These are phyloP conservation scores for Trichogramma dendrolimi DNA, from an alignment of 2,888 invertebrate species.

Conservation along the genomic window DNA sequence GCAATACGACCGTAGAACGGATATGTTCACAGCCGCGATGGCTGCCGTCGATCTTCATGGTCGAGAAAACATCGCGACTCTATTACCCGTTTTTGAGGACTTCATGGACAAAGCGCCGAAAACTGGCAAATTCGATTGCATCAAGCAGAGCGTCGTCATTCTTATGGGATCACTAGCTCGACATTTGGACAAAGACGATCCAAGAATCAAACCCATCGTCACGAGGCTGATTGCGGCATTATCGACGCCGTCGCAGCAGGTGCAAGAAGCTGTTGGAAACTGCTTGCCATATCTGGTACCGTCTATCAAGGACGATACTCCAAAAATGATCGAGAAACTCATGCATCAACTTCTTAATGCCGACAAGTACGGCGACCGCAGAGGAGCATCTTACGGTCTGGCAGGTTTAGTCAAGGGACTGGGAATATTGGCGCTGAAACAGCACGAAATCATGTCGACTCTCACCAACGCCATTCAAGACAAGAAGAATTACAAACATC, in stretches of 20 bases:
- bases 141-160: slow-evolving; percentile 93
- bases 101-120: slow-evolving; percentile 91
- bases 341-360: slow-evolving; percentile 83
- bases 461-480: slow-evolving; percentile 91
- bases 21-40: slow-evolving; percentile 93
- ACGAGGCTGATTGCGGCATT: slow-evolving; percentile 83
- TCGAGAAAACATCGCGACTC: slow-evolving; percentile 64
- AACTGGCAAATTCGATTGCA: slow-evolving; percentile 83
- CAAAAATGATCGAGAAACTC: slow-evolving; percentile 80
- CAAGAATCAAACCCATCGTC: slow-evolving; percentile 90
- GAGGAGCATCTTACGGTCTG: slow-evolving; percentile 96
- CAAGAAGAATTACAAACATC: slow-evolving; percentile 89
- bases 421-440: slow-evolving; percentile 91
- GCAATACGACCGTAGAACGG: slow-evolving; percentile 76
- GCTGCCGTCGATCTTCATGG: slow-evolving; percentile 89
- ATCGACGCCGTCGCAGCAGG: slow-evolving; percentile 95
- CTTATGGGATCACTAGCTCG: slow-evolving; percentile 96
- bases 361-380: slow-evolving; percentile 85
- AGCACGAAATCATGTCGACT: slow-evolving; percentile 91
- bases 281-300: slow-evolving; percentile 92
- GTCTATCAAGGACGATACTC: slow-evolving; percentile 86
- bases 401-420: slow-evolving; percentile 96
- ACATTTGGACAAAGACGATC: slow-evolving; percentile 87
- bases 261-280: slow-evolving; percentile 95
- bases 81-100: slow-evolving; percentile 88